phyloP scores from a whole-genome alignment of 1,140 invertebrate species.

The Brachionus paranguensis region DNA sequence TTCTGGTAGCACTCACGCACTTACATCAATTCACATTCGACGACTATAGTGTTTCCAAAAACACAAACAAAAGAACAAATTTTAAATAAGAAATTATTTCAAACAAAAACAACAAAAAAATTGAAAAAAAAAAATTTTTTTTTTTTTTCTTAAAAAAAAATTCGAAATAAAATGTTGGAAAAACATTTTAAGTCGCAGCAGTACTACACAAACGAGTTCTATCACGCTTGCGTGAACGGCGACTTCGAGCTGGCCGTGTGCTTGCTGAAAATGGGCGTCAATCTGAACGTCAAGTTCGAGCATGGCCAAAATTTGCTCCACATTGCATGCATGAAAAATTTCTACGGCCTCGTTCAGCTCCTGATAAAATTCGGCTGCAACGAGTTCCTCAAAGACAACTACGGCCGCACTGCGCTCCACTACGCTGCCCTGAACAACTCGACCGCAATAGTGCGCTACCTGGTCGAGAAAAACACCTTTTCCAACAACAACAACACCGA shows the following conservation, averaged over 20 bases:
- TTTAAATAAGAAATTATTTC: background rate
- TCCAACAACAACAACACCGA: background rate
- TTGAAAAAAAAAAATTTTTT: background rate
- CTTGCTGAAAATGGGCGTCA: background rate
- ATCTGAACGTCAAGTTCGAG: constrained; percentile 18
- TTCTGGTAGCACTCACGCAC: background rate
- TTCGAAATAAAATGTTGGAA: background rate
- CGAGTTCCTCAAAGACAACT: constrained; percentile 24
- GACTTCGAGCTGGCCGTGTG: constrained; percentile 22
- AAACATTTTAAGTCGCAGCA: constrained; percentile 32
- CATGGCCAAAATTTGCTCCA: constrained; percentile 30
- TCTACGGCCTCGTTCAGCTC: constrained; percentile 26
- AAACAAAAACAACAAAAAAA: background rate
- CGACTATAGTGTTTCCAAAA: constrained; percentile 15
- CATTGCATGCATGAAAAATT: constrained; percentile 34
- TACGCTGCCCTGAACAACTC: constrained; percentile 28
- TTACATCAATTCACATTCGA: background rate
- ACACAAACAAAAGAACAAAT: constrained; percentile 11
- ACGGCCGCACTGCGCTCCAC: background rate
- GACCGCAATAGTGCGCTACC: constrained; percentile 13
- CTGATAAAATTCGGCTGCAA: constrained; percentile 33
- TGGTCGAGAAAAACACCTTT: constrained; percentile 25
- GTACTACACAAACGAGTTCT: constrained; percentile 23
- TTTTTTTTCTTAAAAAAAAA: constrained; percentile 1
- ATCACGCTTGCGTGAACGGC: constrained; percentile 25